Evolutionary conservation across 2,797 vertebrate species (phyloP), one percentile per base, ranked within the genome.

Genomic region (Tenualosa thibaudeaui): DNA sequence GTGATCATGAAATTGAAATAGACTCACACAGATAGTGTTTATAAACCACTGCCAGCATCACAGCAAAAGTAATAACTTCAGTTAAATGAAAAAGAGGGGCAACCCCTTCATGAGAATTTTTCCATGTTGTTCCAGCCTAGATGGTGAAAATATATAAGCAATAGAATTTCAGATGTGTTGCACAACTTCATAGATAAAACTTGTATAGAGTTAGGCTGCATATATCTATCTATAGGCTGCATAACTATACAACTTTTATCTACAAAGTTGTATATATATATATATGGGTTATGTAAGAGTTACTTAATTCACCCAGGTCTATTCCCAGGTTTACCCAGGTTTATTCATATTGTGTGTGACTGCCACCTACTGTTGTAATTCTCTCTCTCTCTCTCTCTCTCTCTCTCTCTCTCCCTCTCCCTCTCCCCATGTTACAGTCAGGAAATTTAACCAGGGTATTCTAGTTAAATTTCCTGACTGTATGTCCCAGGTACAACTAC

Each of bases 361-460:
- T 82, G 81, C 87, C 88, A 58, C 83, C 87, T 88, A 71, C 81
- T 87, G 88, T 60, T 75, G 7, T 24, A 53, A 51, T 7, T 26
- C 5, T 31, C 19, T 3, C 37, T 58, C 37, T 40, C 26, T 24
- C 83, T 75, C 43, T 81, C 10, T 46, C 17, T 54, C 13, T 43
- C 22, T 49, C n/a, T 62, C 46, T 68, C 51, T 19, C 84, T 54
- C 58, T 51, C n/a, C n/a, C 43, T 85, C 68, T 81, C 24, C 43
- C 50, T 40, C 68, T 43, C 17, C 26, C 37, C 54, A 56, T 17
- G 15, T 49, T 24, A 26, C 22, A 62, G n/a, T 24, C 5, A 65
- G 10, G 24, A 37, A 37, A 71, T 17, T 71, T 15, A 71, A 71
- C 17, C 24, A 26, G 24, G 24, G 24, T 5, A 71, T 31, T 31